Percentiles rank a stretch among this genome's conserved stretches.
These are phyloP conservation scores for Oophaga sylvatica DNA, from an alignment of 2,797 vertebrate genomes.

Conservation along the genomic window DNA sequence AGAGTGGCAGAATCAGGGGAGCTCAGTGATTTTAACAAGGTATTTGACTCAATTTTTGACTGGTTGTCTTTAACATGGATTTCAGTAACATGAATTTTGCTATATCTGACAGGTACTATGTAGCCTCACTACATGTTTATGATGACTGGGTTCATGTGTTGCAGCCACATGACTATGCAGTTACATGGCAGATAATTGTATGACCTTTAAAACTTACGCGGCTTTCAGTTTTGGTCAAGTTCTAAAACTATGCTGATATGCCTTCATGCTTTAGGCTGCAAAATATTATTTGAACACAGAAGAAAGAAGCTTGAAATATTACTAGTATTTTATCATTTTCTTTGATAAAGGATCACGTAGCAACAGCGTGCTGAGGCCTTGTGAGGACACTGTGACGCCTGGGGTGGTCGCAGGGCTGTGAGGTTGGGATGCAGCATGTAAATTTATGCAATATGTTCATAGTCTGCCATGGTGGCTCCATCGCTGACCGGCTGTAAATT, in stretches of 20 bases:
- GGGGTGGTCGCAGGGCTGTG: constrained; percentile 10
- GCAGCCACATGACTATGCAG: no score
- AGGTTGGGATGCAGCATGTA: constrained; percentile 33
- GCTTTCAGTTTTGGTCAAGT: no score
- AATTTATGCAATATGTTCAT: constrained; percentile 37
- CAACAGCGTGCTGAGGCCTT: background rate
- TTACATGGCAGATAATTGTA: no score
- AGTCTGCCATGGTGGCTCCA: constrained; percentile 41
- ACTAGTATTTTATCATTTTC: background rate
- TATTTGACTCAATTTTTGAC: no score
- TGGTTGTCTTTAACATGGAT: background rate
- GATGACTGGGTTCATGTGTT: no score
- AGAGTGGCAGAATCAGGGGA: no score
- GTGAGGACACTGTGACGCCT: background rate
- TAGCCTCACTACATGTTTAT: no score
- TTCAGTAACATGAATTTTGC: background rate
- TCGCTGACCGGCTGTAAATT: constrained; percentile 51
- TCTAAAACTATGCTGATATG: no score
- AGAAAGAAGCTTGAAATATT: background rate
- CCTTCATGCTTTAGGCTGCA: no score
- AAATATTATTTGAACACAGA: background rate
- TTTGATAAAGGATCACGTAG: background rate
- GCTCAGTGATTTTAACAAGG: no score
- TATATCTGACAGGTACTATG: background rate
- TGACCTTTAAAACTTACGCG: no score